Evolutionary conservation across 2,888 invertebrate species (phyloP), one percentile per base, ranked within the genome.

Genomic region (Eledona agricola): DNA sequence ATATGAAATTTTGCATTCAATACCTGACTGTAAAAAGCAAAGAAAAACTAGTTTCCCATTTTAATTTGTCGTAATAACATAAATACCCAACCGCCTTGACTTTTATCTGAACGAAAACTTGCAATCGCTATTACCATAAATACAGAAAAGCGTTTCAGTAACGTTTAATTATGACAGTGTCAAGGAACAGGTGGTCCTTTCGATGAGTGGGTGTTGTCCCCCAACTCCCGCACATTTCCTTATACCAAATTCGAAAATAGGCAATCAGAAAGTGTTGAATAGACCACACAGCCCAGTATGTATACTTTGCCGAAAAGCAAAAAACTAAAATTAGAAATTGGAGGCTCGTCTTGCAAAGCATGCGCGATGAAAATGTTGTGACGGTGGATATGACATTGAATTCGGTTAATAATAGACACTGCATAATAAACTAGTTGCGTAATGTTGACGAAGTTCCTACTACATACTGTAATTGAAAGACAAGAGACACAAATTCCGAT

Each of bases 381-480:
- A 63, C 59, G 62, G 55, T 53, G 58, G 55, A 56, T 58, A 59
- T 64, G 66, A 66, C 67, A 67, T 67, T 67, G 67, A 67, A 63
- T 58, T 57, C 57, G 60, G 57, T 64, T 66, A 67, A 66, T 66
- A 65, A 66, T 65, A 63, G 63, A 60, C 56, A 53, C 43, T 50
- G 59, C 59, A 59, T 64, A 59, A 62, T 56, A 60, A 63, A 62
- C 59, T 53, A 53, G 60, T 67, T 67, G 62, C 64, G 63, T 63
- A 67, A 67, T 38, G 28, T 42, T 37, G 49, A 42, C 35, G 26
- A 51, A 32, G 37, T 12, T n/a, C 23, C 17, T 47, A 35, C 35
- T 35, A 47, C 35, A 11, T 10, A 3, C n/a, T 7, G 10, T 10
- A 26, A 26, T 10, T 26, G 10, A 23, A 20, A 23, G 10, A 10